Evolutionary conservation across 2,797 vertebrate species (phyloP).

Genomic region (Scomberomorus guttatus): DNA sequence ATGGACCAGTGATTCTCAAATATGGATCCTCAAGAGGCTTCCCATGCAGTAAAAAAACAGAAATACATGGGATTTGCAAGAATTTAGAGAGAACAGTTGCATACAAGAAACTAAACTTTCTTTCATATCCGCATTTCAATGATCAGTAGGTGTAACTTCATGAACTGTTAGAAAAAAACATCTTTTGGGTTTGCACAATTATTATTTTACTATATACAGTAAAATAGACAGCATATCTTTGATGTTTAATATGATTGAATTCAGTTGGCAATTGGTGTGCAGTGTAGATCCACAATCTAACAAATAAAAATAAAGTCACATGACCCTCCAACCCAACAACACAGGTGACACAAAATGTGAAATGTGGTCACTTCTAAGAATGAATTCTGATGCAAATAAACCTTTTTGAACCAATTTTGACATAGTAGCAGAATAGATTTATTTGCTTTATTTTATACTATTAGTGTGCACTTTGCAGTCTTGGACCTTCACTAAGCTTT

Average conservation of each 20-base stretch:
- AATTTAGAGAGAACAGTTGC: not conserved
- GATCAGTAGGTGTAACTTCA: not conserved
- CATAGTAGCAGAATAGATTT: not conserved
- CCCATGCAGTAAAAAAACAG: conserved; percentile 1
- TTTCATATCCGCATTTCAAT: not conserved
- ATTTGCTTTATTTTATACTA: not conserved
- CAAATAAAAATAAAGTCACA: not conserved
- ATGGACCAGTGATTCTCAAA: conserved; percentile 44
- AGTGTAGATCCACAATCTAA: too few relatives aligned
- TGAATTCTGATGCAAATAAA: not conserved
- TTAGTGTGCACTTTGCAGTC: not conserved
- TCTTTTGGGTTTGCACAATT: too few relatives aligned
- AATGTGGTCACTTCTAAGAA: not conserved
- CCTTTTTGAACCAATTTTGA: not conserved
- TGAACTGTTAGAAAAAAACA: not conserved
- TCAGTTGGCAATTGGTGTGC: too few relatives aligned
- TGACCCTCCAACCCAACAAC: not conserved
- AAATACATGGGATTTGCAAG: conserved; percentile 5
- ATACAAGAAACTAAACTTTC: not conserved
- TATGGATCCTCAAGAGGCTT: conserved; percentile 36
- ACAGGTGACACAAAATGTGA: not conserved
- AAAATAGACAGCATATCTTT: too few relatives aligned
- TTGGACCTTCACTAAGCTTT: not conserved
- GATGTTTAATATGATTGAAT: too few relatives aligned
- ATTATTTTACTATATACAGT: too few relatives aligned